Base-by-base conservation (phyloP, 2,888 invertebrate species). In the Himalopsyche kuldschensis region DNA sequence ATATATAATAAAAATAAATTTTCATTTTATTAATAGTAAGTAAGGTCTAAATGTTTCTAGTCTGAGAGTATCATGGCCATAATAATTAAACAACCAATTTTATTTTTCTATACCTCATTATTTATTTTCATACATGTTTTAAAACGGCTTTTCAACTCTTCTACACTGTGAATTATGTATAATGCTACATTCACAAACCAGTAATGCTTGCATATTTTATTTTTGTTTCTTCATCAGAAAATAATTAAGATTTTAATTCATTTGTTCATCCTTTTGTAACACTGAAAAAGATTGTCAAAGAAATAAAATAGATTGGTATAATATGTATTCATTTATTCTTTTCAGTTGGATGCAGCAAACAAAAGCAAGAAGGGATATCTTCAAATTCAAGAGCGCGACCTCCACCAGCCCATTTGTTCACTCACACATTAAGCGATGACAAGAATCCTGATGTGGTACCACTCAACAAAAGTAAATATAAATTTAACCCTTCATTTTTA, bases 361-460 rank as follows among this genome's bases (percentile, higher is more conserved):
- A 69, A 69, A 76, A 35, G 20, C 76, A 41, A n/a, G 41, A 76
- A 24, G 41, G 41, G 10, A 76, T 76, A 32, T 31, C 20, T 3
- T 76, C 32, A 31, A 41, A 76, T 35, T 41, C 35, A 76, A 76
- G 76, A 41, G 32, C 76, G 11, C 24, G 88, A 90, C 48, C 88
- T 88, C 55, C 46, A 88, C 82, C 32, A 85, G 82, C 87, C 88
- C 30, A 31, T 11, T 32, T 48, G 20, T 80, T 41, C 20, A 80
- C 69, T 27, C 79, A 48, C 15, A 69, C 69, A 30, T 88, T 95
- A 95, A 87, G 15, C 30, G 97, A 97, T 88, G 97, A 97, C 90
- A 95, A 95, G 89, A 97, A 97, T 91, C 97, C 97, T 35, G 97
- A 97, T 89, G 96, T 97, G 86, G 95, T 97, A 84, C 97, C 97